These are phyloP conservation scores for Nautilus pompilius DNA, from an alignment of 1,140 invertebrate genomes.

Conservation along the genomic window DNA sequence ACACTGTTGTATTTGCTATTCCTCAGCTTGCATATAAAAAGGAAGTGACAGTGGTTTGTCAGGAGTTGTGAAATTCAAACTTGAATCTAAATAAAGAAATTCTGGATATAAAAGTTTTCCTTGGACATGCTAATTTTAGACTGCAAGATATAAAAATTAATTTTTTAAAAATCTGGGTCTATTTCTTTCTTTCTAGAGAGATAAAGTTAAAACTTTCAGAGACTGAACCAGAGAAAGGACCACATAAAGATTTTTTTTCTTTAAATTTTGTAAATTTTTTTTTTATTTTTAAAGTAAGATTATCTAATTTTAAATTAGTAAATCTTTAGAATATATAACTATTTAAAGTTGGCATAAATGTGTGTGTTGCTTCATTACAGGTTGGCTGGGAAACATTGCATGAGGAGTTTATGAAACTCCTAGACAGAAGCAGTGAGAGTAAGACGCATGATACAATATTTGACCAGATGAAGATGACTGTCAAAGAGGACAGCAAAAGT, in stretches of 20 bases:
- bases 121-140: too few relatives aligned
- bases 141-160: too few relatives aligned
- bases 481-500: slow-evolving; percentile 80
- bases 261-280: background rate
- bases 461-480: slow-evolving; percentile 82
- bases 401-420: slow-evolving; percentile 79
- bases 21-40: too few relatives aligned
- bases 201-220: too few relatives aligned
- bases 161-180: too few relatives aligned
- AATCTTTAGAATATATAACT: background rate
- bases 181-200: too few relatives aligned
- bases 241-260: background rate
- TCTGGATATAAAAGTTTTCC: too few relatives aligned
- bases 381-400: slow-evolving; percentile 85
- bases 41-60: too few relatives aligned
- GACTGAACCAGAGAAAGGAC: too few relatives aligned
- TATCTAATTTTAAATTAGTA: background rate
- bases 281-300: background rate
- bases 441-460: slow-evolving; percentile 85
- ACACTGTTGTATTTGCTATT: too few relatives aligned
- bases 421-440: slow-evolving; percentile 70
- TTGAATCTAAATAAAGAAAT: too few relatives aligned
- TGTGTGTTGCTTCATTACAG: slow-evolving; percentile 29
- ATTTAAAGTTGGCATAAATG: background rate
- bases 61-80: too few relatives aligned